Base-by-base conservation (phyloP, 2,888 invertebrate species). In the Linnaemya vulpina region DNA sequence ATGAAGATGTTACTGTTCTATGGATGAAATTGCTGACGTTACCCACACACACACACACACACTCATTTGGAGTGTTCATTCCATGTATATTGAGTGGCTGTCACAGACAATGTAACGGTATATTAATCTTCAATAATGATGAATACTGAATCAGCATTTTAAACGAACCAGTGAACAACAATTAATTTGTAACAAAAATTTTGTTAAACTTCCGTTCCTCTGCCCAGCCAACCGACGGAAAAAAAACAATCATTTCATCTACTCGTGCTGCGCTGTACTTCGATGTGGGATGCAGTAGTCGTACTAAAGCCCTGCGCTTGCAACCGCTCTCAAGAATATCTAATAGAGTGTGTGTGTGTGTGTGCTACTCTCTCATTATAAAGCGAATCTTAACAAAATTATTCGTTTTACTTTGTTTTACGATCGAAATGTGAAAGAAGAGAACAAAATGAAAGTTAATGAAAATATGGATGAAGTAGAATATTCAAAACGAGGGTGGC, bases 101-200 rank as follows among this genome's bases (percentile, higher is more conserved):
- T 91, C 92, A 89, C 87, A 88, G 89, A 88, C 90, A 88, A 89
- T 89, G 91, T 90, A 89, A 89, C 89, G 90, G 89, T 89, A 91
- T 92, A 92, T 92, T 92, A 92, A 92, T 92, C 92, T 92, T 78
- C 90, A 90, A 92, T 92, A 92, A 92, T 92, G 92, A 92, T 91
- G 91, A 90, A 90, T 77, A 92, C 92, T 92, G 92, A 92, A 92
- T 92, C 92, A 92, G 92, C 92, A 89, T 89, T 91, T 91, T 90
- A 90, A 91, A 89, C 91, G 91, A 90, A 87, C 89, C 89, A 90
- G 88, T 89, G 90, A 88, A 88, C 90, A 90, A 85, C 84, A 87
- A 82, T 86, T 86, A 84, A 87, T 76, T 79, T 84, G 75, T 71
- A 86, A 60, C 82, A 82, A 81, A 78, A 82, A 70, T 75, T 55